phyloP scores from a whole-genome alignment of 2,113 vertebrate species.

The Eclectus roratus region DNA sequence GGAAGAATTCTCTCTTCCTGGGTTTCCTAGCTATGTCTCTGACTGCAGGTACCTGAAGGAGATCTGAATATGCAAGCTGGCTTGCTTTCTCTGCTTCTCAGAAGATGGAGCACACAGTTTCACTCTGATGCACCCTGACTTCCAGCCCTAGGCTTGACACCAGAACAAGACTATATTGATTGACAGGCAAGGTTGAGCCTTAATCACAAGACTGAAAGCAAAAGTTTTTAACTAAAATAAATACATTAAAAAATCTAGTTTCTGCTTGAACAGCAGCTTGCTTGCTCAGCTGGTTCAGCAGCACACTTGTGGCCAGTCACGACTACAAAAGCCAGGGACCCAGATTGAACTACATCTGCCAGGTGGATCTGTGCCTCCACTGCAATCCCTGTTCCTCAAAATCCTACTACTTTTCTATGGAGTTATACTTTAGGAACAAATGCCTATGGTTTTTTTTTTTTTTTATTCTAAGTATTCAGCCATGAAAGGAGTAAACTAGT shows the following conservation, averaged over 20 bases:
- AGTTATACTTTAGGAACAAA: neutral
- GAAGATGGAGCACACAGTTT: neutral
- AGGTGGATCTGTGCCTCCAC: neutral
- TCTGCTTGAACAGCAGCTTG: neutral
- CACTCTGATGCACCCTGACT: neutral
- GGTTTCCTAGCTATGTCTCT: neutral
- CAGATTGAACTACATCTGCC: neutral
- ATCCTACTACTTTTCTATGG: neutral
- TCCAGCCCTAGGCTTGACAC: neutral
- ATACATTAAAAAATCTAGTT: neutral
- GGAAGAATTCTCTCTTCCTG: neutral
- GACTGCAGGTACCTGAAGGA: neutral
- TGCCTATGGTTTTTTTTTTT: neutral
- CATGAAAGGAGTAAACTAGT: neutral
- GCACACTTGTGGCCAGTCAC: fast-evolving
- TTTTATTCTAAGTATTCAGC: neutral
- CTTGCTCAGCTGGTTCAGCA: neutral
- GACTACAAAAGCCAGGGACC: neutral
- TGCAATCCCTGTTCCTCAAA: neutral
- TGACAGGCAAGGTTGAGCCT: neutral
- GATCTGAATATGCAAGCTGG: neutral
- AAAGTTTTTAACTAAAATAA: neutral
- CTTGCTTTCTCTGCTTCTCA: neutral
- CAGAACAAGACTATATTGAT: neutral
- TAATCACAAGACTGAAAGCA: neutral